These are phyloP conservation scores for Leucosticte australis DNA, from an alignment of 2,113 vertebrate species.

Conservation along the genomic window DNA sequence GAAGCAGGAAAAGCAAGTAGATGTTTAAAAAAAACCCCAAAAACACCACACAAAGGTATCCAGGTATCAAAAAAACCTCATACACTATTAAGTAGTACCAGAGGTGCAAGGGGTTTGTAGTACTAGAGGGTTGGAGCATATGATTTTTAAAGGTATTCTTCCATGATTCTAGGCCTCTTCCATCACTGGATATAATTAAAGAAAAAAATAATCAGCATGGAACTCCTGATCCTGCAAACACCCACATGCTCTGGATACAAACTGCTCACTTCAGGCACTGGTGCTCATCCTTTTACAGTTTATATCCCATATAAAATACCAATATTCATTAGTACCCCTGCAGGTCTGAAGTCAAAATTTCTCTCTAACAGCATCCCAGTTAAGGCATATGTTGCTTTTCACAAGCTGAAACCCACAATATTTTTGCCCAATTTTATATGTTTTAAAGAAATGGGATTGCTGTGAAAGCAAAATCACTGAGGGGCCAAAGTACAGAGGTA, in stretches of 20 bases:
- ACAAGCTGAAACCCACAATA: not conserved
- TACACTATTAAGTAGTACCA: not conserved
- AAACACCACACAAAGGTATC: not conserved
- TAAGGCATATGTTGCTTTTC: slow-evolving; percentile 14
- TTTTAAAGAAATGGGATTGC: not conserved
- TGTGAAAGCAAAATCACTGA: not conserved
- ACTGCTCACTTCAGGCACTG: not conserved
- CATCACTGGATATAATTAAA: not conserved
- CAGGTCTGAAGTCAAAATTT: not conserved
- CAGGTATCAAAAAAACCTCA: not conserved
- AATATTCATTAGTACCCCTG: not conserved
- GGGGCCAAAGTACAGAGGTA: not conserved
- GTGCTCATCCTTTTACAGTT: not conserved
- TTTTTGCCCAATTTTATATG: not conserved
- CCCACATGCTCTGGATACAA: not conserved
- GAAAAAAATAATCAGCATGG: not conserved
- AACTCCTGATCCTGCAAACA: not conserved
- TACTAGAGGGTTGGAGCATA: not conserved
- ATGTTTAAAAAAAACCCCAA: not conserved
- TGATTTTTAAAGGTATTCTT: not conserved
- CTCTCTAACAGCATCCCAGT: not conserved
- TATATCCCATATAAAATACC: not conserved
- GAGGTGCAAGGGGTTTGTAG: too few species aligned
- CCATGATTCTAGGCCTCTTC: not conserved
- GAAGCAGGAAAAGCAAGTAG: not conserved